Conservation (phyloP, 1,140 invertebrate species). For the Lordiphosa clarofinis region DNA sequence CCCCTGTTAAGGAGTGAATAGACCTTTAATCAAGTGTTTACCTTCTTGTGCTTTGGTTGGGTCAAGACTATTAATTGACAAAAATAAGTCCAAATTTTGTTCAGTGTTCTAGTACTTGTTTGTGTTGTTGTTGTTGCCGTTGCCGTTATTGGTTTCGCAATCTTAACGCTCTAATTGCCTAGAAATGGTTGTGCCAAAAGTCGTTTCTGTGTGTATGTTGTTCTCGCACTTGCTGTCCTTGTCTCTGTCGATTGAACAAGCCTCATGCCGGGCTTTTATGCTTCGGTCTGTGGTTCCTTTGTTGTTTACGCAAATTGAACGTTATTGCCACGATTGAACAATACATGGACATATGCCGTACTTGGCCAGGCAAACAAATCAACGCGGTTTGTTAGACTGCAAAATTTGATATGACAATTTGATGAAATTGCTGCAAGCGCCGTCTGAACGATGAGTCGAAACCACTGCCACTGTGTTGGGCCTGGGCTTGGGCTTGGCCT, state of each 20-base stretch:
- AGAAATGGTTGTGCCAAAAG: conserved; percentile 18
- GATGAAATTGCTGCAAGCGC: conserved; percentile 18
- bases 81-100: too few species aligned
- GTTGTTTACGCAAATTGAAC: conserved; percentile 49
- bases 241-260: conserved; percentile 3
- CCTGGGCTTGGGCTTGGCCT: too few species aligned
- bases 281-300: background rate
- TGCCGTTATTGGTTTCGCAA: conserved; percentile 18
- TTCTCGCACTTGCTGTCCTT: conserved; percentile 7
- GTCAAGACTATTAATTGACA: too few species aligned
- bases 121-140: conserved; percentile 16
- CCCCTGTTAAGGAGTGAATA: too few species aligned
- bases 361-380: conserved; percentile 19
- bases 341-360: conserved; percentile 26
- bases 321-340: conserved; percentile 52
- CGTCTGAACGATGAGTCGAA: conserved; percentile 4
- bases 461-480: too few species aligned
- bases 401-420: conserved; percentile 50
- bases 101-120: too few species aligned
- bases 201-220: conserved; percentile 11
- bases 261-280: background rate
- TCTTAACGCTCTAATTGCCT: conserved; percentile 54
- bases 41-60: too few species aligned
- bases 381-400: conserved; percentile 41
- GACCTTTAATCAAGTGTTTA: too few species aligned